A percentile compares a stretch with the other conserved stretches of the same genome.
phyloP scores from a whole-genome alignment of 2,888 invertebrate species.

The Cylloceria caligata region DNA sequence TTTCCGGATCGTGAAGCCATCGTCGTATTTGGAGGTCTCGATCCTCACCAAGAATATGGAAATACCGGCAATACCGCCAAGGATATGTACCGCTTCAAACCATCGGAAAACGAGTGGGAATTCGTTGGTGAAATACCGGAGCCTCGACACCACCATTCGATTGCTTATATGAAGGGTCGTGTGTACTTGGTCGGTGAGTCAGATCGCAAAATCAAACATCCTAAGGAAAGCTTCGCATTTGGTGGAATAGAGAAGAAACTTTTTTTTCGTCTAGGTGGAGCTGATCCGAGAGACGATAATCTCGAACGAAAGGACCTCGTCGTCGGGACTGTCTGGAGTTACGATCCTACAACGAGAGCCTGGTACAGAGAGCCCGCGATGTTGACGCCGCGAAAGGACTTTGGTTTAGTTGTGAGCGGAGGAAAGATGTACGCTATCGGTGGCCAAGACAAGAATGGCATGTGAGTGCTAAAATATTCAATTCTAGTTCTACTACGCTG shows the following conservation, averaged over 20 bases:
- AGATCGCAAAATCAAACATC: slow-evolving; percentile 20
- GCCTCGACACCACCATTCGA: slow-evolving; percentile 89
- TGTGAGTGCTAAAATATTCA: slow-evolving; percentile 76
- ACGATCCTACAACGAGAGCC: slow-evolving; percentile 87
- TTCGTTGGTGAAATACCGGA: slow-evolving; percentile 89
- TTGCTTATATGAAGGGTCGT: slow-evolving; percentile 87
- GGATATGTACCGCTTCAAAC: slow-evolving; percentile 87
- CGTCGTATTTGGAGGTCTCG: slow-evolving; percentile 89
- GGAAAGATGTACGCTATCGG: slow-evolving; percentile 90
- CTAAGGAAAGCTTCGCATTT: slow-evolving; percentile 12
- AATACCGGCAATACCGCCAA: slow-evolving; percentile 87
- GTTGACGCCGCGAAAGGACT: slow-evolving; percentile 88
- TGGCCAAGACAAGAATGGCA: slow-evolving; percentile 88
- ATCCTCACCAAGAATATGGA: slow-evolving; percentile 88
- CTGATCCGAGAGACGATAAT: slow-evolving; percentile 88
- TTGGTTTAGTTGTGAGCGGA: slow-evolving; percentile 88
- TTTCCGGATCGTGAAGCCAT: slow-evolving; percentile 87
- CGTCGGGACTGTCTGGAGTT: slow-evolving; percentile 89
- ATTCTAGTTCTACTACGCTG: too few relatives aligned
- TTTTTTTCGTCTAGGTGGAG: slow-evolving; percentile 86
- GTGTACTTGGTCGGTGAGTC: slow-evolving; percentile 88
- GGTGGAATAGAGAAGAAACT: neutral
- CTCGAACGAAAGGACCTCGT: slow-evolving; percentile 86
- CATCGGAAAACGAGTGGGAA: slow-evolving; percentile 88
- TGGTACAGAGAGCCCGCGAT: slow-evolving; percentile 89